Conservation (phyloP, 1,140 invertebrate genomes). For the Argopecten irradians region DNA sequence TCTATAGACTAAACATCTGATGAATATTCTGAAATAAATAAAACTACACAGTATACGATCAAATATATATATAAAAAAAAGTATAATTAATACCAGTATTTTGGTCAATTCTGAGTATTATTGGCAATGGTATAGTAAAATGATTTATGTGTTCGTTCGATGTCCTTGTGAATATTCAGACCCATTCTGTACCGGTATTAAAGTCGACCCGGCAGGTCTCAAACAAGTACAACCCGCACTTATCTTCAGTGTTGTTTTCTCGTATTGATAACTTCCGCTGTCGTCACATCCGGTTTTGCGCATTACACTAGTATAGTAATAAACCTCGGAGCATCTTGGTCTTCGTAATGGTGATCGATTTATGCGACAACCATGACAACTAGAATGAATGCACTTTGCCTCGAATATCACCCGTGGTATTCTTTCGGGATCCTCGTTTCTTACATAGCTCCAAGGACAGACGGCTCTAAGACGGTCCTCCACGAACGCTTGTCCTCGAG, state of each 20-base stretch:
- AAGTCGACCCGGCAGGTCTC: not conserved
- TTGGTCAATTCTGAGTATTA: too few relatives aligned
- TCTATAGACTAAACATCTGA: too few relatives aligned
- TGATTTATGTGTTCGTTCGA: too few relatives aligned
- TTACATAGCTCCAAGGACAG: not conserved
- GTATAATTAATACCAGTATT: too few relatives aligned
- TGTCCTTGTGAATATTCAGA: too few relatives aligned
- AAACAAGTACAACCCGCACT: constrained; percentile 9
- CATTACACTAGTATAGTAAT: not conserved
- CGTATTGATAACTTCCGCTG: not conserved
- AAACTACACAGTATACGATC: too few relatives aligned
- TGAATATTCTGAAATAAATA: too few relatives aligned
- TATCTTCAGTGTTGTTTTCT: not conserved
- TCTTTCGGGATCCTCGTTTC: not conserved
- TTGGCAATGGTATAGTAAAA: too few relatives aligned
- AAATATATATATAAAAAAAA: too few relatives aligned
- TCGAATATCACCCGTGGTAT: not conserved
- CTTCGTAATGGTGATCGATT: not conserved
- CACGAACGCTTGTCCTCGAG: not conserved
- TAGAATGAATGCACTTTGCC: not conserved
- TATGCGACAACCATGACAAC: not conserved
- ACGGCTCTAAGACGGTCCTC: not conserved
- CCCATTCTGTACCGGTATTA: not conserved
- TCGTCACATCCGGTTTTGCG: not conserved
- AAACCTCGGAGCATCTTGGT: not conserved